These are phyloP conservation scores for Cordilura impudica DNA, from an alignment of 2,888 invertebrate genomes.

Conservation along the genomic window DNA sequence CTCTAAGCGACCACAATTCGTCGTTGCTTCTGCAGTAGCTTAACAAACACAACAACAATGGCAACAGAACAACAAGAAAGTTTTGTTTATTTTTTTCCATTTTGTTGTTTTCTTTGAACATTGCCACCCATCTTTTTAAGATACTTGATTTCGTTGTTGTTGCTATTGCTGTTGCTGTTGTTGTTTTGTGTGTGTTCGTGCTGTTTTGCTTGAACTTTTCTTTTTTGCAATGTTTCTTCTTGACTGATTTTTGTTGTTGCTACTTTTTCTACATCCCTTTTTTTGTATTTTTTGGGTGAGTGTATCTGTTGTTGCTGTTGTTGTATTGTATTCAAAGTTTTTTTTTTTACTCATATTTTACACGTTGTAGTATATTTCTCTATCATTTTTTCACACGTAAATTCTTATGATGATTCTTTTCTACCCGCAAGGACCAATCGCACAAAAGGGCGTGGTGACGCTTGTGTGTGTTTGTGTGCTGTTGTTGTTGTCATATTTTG, in stretches of 20 bases:
- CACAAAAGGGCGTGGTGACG: conserved; percentile 74
- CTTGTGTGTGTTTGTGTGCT: background rate
- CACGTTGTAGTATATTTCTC: conserved; percentile 63
- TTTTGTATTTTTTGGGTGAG: conserved; percentile 2
- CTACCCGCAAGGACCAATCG: conserved; percentile 75
- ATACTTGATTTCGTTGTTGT: conserved; percentile 46
- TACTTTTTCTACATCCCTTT: conserved; percentile 50
- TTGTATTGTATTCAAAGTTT: conserved; percentile 8
- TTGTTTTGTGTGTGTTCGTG: no score
- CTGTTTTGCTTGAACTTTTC: no score
- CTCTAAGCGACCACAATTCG: conserved; percentile 48
- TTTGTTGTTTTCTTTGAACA: conserved; percentile 57
- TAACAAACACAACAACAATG: conserved; percentile 18
- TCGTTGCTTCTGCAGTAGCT: conserved; percentile 55
- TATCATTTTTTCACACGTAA: conserved; percentile 76
- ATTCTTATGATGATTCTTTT: conserved; percentile 76
- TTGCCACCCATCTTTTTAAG: conserved; percentile 60
- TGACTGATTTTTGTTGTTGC: conserved; percentile 32
- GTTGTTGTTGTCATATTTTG: background rate
- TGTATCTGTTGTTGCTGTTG: conserved; percentile 7
- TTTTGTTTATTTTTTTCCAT: conserved; percentile 30
- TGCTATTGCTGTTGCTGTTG: conserved; percentile 14
- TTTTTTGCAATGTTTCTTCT: conserved; percentile 32
- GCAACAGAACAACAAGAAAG: conserved; percentile 1
- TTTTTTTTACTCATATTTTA: conserved; percentile 33